Evolutionary conservation across 2,113 vertebrate species (phyloP), one percentile per base, ranked within the genome.

Genomic region (Oxyura jamaicensis): DNA sequence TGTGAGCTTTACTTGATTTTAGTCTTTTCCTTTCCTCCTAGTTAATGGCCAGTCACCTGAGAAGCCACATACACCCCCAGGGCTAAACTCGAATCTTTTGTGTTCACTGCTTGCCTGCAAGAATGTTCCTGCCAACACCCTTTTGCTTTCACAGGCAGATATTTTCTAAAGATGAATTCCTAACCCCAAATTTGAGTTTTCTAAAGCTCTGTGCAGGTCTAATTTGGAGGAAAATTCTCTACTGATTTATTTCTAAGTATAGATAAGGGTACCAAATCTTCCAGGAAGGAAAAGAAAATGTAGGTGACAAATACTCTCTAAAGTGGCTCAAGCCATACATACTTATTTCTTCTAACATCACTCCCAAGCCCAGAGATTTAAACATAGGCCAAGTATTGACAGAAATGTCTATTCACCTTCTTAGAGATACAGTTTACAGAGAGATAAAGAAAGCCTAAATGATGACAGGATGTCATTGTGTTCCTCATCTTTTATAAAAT

Each of bases 41-140:
- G 39, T 23, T 44, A 72, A 4, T 6, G 59, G 19, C 33, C n/a
- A 35, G 18, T 39, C 33, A 44, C 22, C 55, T 16, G 69, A 42
- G 50, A 29, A 89, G 21, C 46, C 55, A 22, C 0, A 1, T 12
- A 14, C 29, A 12, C 19, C 39, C 41, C 13, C 29, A 53, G 50
- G 20, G 36, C 23, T 55, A 48, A 53, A 72, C 19, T 39, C 16
- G 9, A 23, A 11, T 46, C 22, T 65, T 56, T 18, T 0, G 0
- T 3, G 8, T 26, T 77, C 69, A 26, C 41, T 26, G 59, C 31
- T 42, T 77, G 46, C 58, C 42, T 36, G 22, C 39, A 20, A 35
- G 13, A 28, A 4, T 3, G 21, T 50, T n/a, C n/a, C 31, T 56
- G 7, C 33, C 19, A 22, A 6, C 8, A 9, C 39, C 31, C 52